Conservation (phyloP, 2,797 vertebrate species). For the Chiloscyllium punctatum region DNA sequence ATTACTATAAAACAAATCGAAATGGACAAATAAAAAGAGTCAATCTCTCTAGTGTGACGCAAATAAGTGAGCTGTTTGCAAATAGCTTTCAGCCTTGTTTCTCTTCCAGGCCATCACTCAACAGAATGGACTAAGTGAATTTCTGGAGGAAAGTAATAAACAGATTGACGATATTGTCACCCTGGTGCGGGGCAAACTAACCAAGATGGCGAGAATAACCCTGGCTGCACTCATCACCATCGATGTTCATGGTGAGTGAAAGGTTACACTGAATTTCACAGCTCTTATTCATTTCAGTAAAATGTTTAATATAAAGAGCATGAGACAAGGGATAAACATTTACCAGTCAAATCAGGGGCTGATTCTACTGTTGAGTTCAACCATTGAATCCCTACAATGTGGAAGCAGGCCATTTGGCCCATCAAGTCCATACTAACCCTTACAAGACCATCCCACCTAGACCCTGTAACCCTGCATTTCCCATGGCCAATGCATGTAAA, state of each 20-base stretch:
- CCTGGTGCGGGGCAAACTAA: constrained; percentile 45
- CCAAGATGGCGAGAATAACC: constrained; percentile 49
- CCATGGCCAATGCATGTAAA: too few species aligned
- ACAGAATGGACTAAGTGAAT: constrained; percentile 38
- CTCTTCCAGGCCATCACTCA: constrained; percentile 42
- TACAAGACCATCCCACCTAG: too few species aligned
- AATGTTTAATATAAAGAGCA: background rate
- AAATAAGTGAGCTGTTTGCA: background rate
- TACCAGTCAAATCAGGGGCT: background rate
- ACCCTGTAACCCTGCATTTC: too few species aligned
- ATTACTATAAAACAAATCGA: background rate
- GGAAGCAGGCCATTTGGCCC: too few species aligned
- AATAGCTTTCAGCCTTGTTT: background rate
- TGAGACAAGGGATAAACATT: background rate
- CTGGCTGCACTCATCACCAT: constrained; percentile 45
- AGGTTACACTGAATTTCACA: constrained; percentile 1
- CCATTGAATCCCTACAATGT: too few species aligned
- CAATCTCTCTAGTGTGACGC: background rate
- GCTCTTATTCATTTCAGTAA: background rate
- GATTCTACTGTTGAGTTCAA: background rate
- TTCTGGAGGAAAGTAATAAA: constrained; percentile 45
- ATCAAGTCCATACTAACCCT: too few species aligned
- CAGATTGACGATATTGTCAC: constrained; percentile 45
- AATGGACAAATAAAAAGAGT: background rate
- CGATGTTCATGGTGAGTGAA: constrained; percentile 47